Evolutionary conservation across 2,888 invertebrate genomes (phyloP).

Genomic region (Aradus depressus): DNA sequence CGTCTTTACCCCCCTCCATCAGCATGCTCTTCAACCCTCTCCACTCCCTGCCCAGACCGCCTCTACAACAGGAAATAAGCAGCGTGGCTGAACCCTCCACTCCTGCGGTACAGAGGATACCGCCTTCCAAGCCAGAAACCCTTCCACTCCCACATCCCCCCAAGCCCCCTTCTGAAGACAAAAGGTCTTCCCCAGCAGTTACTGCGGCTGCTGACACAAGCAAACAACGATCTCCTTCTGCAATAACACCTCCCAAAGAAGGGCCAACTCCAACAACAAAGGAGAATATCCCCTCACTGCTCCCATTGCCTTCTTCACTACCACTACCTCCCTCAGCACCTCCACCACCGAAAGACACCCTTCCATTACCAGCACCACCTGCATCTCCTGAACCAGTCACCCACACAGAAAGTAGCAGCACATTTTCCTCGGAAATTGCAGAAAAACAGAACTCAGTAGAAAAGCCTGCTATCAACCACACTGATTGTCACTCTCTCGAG

Average conservation of each 20-base stretch:
- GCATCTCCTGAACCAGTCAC: no score
- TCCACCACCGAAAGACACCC: slow-evolving; percentile 2
- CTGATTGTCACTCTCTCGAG: no score
- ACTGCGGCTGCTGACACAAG: slow-evolving; percentile 2
- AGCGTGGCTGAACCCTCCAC: slow-evolving; percentile 19
- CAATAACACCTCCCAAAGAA: slow-evolving; percentile 7
- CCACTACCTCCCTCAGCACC: not conserved
- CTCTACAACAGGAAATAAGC: slow-evolving; percentile 15
- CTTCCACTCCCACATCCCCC: slow-evolving; percentile 3
- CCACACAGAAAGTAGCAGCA: no score
- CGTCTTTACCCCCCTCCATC: slow-evolving; percentile 30
- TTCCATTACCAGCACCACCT: not conserved
- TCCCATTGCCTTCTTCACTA: no score
- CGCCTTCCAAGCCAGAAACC: slow-evolving; percentile 24
- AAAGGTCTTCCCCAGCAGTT: slow-evolving; percentile 1
- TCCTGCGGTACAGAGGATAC: slow-evolving; percentile 29
- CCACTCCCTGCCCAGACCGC: slow-evolving; percentile 25
- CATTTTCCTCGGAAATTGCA: no score
- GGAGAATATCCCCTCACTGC: no score
- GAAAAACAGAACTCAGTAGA: no score
- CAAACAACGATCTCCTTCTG: slow-evolving; percentile 3
- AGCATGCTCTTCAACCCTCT: slow-evolving; percentile 32
- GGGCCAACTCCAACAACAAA: no score
- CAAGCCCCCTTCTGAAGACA: slow-evolving; percentile 7
- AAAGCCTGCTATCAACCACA: no score